A percentile compares a stretch with the other conserved stretches of the same genome.
These are phyloP conservation scores for Cherax destructor DNA, from an alignment of 1,140 invertebrate genomes.

Conservation along the genomic window DNA sequence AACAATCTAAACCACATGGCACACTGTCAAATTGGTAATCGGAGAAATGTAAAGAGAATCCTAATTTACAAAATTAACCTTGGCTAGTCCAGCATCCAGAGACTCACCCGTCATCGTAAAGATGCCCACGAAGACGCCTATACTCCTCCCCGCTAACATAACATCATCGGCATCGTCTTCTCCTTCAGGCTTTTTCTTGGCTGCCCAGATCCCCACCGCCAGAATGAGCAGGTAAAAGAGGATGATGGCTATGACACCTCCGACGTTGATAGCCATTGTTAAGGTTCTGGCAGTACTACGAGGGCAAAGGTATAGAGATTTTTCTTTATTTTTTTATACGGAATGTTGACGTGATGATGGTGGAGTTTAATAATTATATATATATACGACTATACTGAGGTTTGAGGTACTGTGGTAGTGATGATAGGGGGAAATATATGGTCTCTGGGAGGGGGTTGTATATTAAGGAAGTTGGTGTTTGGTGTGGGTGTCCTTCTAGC, in stretches of 20 bases:
- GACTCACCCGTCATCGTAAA: slow-evolving; percentile 85
- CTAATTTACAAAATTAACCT: too few relatives aligned
- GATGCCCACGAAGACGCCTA: slow-evolving; percentile 86
- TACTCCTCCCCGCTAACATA: slow-evolving; percentile 86
- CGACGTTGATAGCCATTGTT: slow-evolving; percentile 78
- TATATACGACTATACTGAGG: neutral
- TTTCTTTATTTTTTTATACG: too few relatives aligned
- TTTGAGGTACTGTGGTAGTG: neutral
- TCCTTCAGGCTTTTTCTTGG: slow-evolving; percentile 79
- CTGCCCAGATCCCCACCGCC: slow-evolving; percentile 85
- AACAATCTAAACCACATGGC: too few relatives aligned
- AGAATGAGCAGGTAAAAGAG: slow-evolving; percentile 84
- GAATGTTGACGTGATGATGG: neutral
- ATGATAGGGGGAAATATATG: too few relatives aligned
- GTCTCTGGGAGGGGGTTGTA: too few relatives aligned
- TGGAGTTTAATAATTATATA: too few relatives aligned
- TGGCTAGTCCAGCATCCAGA: neutral
- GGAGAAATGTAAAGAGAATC: too few relatives aligned
- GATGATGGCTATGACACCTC: slow-evolving; percentile 82
- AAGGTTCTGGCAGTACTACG: neutral
- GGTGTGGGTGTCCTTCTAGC: neutral
- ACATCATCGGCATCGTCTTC: slow-evolving; percentile 81
- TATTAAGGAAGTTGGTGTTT: neutral
- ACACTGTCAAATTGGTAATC: too few relatives aligned
- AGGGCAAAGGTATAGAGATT: neutral